Base-by-base conservation (phyloP, 2,797 vertebrate genomes). In the Hippoglossus hippoglossus region DNA sequence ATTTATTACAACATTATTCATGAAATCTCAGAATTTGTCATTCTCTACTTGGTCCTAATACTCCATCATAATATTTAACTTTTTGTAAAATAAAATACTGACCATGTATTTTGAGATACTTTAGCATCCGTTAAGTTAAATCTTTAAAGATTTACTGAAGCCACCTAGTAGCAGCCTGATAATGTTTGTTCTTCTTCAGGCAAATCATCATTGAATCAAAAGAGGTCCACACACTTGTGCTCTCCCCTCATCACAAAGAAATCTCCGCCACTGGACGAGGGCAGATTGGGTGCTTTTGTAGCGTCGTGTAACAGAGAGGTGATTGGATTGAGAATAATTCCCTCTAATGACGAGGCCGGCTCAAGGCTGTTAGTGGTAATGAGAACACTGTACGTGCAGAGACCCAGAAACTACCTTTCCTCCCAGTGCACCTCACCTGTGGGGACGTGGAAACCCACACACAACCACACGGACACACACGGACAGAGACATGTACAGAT, bases 301-400 rank as follows among this genome's bases (percentile, higher is more conserved):
- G 80, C 67, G 76, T 87, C 83, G 84, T 76, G 83, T 87, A 90
- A 92, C 93, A 88, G 74, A 90, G 91, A 89, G 88, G 89, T 90
- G 91, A 92, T 89, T 90, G 87, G 87, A 90, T 91, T 91, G 90
- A 91, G 87, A 84, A 91, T 93, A 93, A 93, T 93, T 91, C 91
- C 86, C 86, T 81, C 82, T 91, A 93, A 94, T 93, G 92, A 92
- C 77, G 82, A 87, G 90, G 83, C 88, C 80, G 77, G 79, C 91
- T 93, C 90, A 93, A 91, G 89, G 91, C 89, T 92, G 90, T 91
- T 92, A 87, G 85, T 68, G 76, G 85, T 94, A 94, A 94, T 94
- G 91, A 94, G 89, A 91, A 93, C 91, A 92, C 70, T 75, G 77
- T 86, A 85, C 82, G 81, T 90, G 90, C 83, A 64, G 75, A 75